Conservation (phyloP, 2,113 vertebrate species). For the Sinocyclocheilus anshuiensis region DNA sequence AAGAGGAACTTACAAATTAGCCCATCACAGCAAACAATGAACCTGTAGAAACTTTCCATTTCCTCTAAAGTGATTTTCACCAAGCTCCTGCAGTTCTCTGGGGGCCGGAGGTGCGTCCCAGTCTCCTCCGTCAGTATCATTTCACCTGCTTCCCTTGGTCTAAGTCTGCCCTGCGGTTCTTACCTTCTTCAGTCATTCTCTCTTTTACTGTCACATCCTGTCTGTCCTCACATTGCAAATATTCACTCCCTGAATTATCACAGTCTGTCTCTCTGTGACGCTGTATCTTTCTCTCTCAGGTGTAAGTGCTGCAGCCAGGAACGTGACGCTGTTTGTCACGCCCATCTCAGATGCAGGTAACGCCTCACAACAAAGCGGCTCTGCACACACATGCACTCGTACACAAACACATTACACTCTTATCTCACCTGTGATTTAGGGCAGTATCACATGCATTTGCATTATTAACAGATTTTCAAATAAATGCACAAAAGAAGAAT, state of each 20-base stretch:
- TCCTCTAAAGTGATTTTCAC: slow-evolving; percentile 70
- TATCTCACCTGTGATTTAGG: not conserved
- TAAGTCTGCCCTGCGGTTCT: slow-evolving; percentile 20
- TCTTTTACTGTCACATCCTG: not conserved
- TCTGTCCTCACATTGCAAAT: not conserved
- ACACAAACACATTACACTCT: too few relatives aligned
- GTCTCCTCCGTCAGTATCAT: slow-evolving; percentile 31
- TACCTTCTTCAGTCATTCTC: not conserved
- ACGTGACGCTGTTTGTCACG: not conserved
- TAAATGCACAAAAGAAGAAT: not conserved
- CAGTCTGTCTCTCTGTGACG: not conserved
- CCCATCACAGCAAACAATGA: slow-evolving; percentile 65
- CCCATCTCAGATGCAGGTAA: slow-evolving; percentile 7
- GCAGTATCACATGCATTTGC: not conserved
- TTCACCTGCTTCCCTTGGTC: not conserved
- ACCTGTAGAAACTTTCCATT: slow-evolving; percentile 74
- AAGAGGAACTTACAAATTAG: slow-evolving; percentile 69
- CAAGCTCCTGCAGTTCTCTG: slow-evolving; percentile 46
- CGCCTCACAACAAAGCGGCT: not conserved
- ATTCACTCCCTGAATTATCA: not conserved
- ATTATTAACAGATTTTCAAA: not conserved
- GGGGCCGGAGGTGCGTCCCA: slow-evolving; percentile 39
- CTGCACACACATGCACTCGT: too few relatives aligned
- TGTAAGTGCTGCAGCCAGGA: not conserved
- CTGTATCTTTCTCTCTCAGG: slow-evolving; percentile 18